These are phyloP conservation scores for Stictocephala bisonia DNA, from an alignment of 2,888 invertebrate species.

Conservation along the genomic window DNA sequence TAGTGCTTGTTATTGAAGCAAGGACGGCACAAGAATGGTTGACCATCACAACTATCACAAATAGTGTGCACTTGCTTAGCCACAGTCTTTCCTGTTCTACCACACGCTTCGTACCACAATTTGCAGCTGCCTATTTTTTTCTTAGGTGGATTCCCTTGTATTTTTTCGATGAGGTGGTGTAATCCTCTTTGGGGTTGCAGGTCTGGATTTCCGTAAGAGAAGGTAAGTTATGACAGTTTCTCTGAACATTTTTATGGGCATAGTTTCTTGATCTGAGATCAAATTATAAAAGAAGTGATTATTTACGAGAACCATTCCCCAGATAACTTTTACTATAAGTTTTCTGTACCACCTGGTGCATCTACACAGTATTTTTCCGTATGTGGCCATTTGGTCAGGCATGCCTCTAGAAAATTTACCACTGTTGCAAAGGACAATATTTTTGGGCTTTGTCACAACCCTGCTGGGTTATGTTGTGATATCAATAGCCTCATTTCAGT, in stretches of 20 bases:
- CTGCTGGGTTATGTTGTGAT: too few species aligned
- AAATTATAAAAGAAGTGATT: neutral
- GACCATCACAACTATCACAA: slow-evolving; percentile 18
- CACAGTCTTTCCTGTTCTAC: neutral
- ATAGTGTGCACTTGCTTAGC: slow-evolving; percentile 26
- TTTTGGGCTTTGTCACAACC: too few species aligned
- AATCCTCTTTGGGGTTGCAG: neutral
- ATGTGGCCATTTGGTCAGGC: neutral
- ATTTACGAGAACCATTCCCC: neutral
- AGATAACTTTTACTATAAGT: neutral
- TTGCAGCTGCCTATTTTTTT: slow-evolving; percentile 27
- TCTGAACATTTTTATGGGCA: neutral
- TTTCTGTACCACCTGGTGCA: slow-evolving; percentile 1
- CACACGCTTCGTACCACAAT: neutral
- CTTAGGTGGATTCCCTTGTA: slow-evolving; percentile 21
- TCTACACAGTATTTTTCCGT: neutral
- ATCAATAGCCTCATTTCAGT: too few species aligned
- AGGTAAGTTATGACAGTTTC: neutral
- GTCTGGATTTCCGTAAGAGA: neutral
- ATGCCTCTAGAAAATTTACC: neutral
- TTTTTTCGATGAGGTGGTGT: slow-evolving; percentile 1
- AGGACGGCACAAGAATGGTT: neutral
- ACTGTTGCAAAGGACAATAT: too few species aligned
- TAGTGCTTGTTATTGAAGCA: neutral
- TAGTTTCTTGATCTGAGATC: neutral